phyloP scores from a whole-genome alignment of 2,797 vertebrate species.

The Balearica regulorum region DNA sequence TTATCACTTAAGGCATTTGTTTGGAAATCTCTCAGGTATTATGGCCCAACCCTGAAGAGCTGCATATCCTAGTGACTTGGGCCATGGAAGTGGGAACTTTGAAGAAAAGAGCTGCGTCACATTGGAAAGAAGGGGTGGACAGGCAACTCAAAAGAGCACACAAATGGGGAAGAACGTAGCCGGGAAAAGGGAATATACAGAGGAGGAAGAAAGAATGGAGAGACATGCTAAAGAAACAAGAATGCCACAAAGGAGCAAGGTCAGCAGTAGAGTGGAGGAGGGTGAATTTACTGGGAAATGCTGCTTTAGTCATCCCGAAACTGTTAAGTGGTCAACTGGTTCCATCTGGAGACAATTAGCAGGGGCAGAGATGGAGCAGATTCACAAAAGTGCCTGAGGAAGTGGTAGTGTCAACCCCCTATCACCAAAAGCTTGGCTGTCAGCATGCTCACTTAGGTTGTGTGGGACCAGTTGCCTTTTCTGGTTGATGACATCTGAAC shows the following conservation, averaged over 20 bases:
- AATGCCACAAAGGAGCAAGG: not conserved
- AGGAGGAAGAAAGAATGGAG: slow-evolving; percentile 22
- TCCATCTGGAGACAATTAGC: not conserved
- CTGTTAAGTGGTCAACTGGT: slow-evolving; percentile 22
- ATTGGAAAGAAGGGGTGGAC: not conserved
- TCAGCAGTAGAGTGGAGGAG: slow-evolving; percentile 21
- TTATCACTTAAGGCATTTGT: not conserved
- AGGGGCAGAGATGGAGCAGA: not conserved
- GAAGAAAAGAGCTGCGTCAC: not conserved
- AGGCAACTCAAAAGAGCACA: not conserved
- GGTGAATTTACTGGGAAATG: slow-evolving; percentile 15
- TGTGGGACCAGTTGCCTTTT: not conserved
- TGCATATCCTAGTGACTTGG: not conserved
- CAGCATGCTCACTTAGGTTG: not conserved
- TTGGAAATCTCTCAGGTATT: not conserved
- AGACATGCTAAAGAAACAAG: not conserved
- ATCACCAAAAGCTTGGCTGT: not conserved
- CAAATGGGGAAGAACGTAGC: not conserved
- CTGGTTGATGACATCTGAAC: not conserved
- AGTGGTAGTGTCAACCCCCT: not conserved
- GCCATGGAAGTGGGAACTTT: not conserved
- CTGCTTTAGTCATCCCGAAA: slow-evolving; percentile 33
- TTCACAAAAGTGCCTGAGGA: slow-evolving; percentile 17
- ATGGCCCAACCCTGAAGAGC: not conserved
- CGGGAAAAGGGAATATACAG: not conserved